Evolutionary conservation across 2,888 invertebrate species (phyloP), one percentile per base, ranked within the genome.

Genomic region (Tenthredo notha): DNA sequence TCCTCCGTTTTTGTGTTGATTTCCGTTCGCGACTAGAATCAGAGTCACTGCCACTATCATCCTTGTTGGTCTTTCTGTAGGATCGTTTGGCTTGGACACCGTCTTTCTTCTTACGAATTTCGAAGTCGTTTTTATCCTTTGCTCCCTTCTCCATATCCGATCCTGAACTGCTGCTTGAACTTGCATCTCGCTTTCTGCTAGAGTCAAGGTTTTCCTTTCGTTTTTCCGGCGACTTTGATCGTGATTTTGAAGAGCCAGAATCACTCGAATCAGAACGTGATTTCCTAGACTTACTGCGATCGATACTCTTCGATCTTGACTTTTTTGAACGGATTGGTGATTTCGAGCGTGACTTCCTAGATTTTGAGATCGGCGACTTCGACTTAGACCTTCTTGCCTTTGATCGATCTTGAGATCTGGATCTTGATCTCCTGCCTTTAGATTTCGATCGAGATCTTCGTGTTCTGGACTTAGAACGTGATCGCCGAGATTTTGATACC

Each of bases 41-140:
- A 37, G 93, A 94, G 75, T 94, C 94, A 89, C 96, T 96, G 40
- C 95, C 96, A 1, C 96, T 97, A 4, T 97, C 97, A 91, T 97
- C 97, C 86, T 97, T 96, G 91, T 98, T 98, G 84, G 97, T 97
- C 85, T 94, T 94, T 18, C 98, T 95, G 92, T 98, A 98, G 88
- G 98, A 98, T 12, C 98, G 95, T 91, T 98, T 98, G 92, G 97
- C 97, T 92, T 98, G 98, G 15, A 97, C 95, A 93, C 98, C 95
- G 93, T 97, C 95, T 93, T 96, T 96, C 94, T 98, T 96, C 94
- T 97, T 95, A 90, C 96, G 94, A 87, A 96, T 96, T 92, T 96
- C 96, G 91, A 96, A 96, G 89, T 96, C 95, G 86, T 94, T 95
- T 87, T 95, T 95, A 61, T 94, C 94, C 83, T 93, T 93, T 3